These are phyloP conservation scores for Synergus japonicus DNA, from an alignment of 2,888 invertebrate species.

Conservation along the genomic window DNA sequence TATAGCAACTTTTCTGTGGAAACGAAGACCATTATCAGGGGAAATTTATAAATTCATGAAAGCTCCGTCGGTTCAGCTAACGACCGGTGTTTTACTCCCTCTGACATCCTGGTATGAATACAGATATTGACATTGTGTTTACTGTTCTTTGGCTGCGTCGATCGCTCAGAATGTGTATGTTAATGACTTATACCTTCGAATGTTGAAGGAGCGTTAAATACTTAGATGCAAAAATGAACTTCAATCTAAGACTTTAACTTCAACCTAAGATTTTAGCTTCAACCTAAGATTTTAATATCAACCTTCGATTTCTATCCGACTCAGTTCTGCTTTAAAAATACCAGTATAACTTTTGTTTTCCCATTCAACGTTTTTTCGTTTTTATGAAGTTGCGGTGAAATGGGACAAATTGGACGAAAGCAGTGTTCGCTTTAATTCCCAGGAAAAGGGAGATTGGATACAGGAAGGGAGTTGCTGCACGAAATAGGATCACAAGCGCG, in stretches of 20 bases:
- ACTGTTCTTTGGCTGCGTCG: neutral
- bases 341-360: too few relatives aligned
- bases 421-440: neutral
- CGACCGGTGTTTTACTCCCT: neutral
- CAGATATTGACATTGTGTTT: neutral
- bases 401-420: neutral
- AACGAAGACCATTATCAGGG: neutral
- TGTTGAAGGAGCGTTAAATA: neutral
- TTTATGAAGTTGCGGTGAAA: neutral
- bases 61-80: neutral
- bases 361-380: neutral
- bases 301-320: neutral
- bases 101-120: neutral
- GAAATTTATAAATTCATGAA: neutral
- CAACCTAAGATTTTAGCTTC: too few relatives aligned
- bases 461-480: neutral
- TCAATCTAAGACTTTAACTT: neutral
- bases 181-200: neutral
- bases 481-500: constrained; percentile 6
- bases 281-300: too few relatives aligned
- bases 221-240: neutral
- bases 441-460: neutral
- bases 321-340: neutral
- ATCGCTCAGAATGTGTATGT: neutral
- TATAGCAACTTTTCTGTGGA: neutral